Evolutionary conservation across 2,888 invertebrate genomes (phyloP), one percentile per base, ranked within the genome.

Genomic region (Capitulum mitella): DNA sequence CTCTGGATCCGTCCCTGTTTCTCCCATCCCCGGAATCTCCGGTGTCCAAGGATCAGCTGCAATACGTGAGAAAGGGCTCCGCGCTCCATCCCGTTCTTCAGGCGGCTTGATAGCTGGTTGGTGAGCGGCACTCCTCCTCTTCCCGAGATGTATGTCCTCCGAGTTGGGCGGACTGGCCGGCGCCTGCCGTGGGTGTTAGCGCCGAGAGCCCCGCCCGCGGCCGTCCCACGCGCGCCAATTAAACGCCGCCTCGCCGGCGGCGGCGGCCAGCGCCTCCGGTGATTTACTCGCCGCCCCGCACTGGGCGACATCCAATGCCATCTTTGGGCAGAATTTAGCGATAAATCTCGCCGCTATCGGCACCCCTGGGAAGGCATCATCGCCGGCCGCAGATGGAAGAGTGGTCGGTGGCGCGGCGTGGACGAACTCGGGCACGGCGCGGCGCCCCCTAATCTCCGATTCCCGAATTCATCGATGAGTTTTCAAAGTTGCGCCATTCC

Each of bases 261-360:
- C 14, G 10, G 12, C 64, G 29, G 32, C 32, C 34, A 34, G 14
- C 70, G 37, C 12, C 70, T 26, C 22, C 70, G 22, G 37, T 70
- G 70, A 70, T 70, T 70, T 70, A 70, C 70, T 3, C 37, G 1
- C 3, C 70, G 70, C 22, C 70, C 19, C 70, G 22, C 70, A 37
- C 22, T 6, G 22, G 8, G 37, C 32, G 70, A 70, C 70, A 37
- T 70, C 70, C 37, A 70, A 37, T 37, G 70, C 70, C 70, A 70
- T 70, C 70, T 70, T 37, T 70, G 12, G 70, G 70, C 37, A 37
- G 70, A 70, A 70, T 70, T 70, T 37, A 37, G 70, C 70, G 70
- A 70, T 70, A 70, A 70, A 70, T 70, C 70, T 70, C 22, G 37
- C 32, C 70, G 22, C 70, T 70, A 70, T 70, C 70, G 70, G 37